A percentile compares a stretch with the other conserved stretches of the same genome.
phyloP scores from a whole-genome alignment of 1,140 invertebrate species.

The Drosophila truncata region DNA sequence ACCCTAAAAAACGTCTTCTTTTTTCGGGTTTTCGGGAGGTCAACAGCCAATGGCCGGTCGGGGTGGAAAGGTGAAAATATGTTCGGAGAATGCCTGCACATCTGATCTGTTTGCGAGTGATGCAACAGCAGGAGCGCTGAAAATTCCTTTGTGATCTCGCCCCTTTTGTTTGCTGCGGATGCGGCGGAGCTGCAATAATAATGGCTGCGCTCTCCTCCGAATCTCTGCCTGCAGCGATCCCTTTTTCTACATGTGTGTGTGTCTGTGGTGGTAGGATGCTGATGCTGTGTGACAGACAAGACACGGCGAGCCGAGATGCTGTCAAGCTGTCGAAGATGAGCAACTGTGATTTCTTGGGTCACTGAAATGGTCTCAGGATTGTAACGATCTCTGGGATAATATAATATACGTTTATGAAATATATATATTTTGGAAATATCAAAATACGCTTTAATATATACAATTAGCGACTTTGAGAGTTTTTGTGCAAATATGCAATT shows the following conservation, averaged over 20 bases:
- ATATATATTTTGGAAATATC: too few relatives aligned
- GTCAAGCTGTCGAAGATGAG: slow-evolving; percentile 33
- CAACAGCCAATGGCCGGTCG: slow-evolving; percentile 61
- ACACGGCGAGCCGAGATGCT: slow-evolving; percentile 29
- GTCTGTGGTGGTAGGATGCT: slow-evolving; percentile 45
- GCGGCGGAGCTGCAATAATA: slow-evolving; percentile 32
- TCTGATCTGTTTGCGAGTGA: slow-evolving; percentile 72
- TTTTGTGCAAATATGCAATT: neutral
- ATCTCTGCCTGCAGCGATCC: slow-evolving; percentile 44
- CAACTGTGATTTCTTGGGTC: slow-evolving; percentile 19
- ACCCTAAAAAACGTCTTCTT: slow-evolving; percentile 48
- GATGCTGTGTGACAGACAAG: slow-evolving; percentile 49
- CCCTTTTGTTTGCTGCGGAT: slow-evolving; percentile 44
- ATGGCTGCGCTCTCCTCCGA: slow-evolving; percentile 32
- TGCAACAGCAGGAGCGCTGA: slow-evolving; percentile 70
- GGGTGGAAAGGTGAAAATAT: slow-evolving; percentile 27
- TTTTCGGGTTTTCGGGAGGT: slow-evolving; percentile 57
- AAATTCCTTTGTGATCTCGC: slow-evolving; percentile 75
- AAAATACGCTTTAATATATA: neutral
- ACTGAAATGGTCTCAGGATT: neutral
- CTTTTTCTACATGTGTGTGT: slow-evolving; percentile 39
- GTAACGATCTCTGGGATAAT: neutral
- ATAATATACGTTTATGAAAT: too few relatives aligned
- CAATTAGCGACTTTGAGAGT: neutral
- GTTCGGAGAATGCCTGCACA: slow-evolving; percentile 57